These are phyloP conservation scores for Pipistrellus pygmaeus DNA, from an alignment of 2,797 vertebrate genomes.

Conservation along the genomic window DNA sequence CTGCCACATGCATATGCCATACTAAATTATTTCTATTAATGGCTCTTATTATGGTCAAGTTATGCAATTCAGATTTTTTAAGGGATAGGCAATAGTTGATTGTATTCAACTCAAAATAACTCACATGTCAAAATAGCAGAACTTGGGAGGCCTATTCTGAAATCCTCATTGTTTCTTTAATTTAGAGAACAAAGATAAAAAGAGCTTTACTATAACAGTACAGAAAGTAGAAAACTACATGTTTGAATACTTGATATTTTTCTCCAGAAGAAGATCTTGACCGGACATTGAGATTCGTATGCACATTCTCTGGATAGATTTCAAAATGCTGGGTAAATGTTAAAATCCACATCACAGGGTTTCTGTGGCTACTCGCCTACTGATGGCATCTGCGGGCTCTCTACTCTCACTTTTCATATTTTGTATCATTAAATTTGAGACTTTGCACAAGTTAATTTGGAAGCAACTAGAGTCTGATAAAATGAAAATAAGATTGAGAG, in stretches of 20 bases:
- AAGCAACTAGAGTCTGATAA: background rate
- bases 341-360: conserved; percentile 11
- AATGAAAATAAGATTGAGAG: conserved; percentile 23
- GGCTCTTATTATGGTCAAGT: background rate
- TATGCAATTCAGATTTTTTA: background rate
- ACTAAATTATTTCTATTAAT: background rate
- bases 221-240: background rate
- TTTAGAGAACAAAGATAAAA: background rate
- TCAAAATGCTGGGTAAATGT: conserved; percentile 60
- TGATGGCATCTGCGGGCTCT: background rate
- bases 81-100: background rate
- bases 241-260: background rate
- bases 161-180: background rate
- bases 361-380: background rate
- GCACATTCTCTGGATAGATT: conserved; percentile 42
- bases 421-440: conserved; percentile 34
- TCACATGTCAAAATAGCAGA: background rate
- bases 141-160: background rate
- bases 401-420: conserved; percentile 7
- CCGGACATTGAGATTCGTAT: background rate
- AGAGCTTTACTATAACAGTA: background rate
- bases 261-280: background rate
- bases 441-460: conserved; percentile 41
- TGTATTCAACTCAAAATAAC: background rate
- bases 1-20: background rate